Evolutionary conservation across 2,113 vertebrate genomes (phyloP).

Genomic region (Clinocottus analis): DNA sequence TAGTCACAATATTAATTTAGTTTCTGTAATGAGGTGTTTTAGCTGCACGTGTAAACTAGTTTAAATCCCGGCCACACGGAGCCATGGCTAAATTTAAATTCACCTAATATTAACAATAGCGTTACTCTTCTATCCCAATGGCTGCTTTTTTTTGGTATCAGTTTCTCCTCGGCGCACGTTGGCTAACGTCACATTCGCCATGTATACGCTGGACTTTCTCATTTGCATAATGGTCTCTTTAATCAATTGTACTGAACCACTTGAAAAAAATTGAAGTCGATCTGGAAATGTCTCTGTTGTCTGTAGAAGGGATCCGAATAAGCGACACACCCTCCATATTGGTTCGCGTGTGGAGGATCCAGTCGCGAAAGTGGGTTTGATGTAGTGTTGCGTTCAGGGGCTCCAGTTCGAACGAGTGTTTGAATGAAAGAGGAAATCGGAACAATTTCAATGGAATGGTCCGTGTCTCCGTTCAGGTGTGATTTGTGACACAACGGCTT

Average conservation of each 20-base stretch:
- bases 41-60: not conserved
- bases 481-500: too few relatives aligned
- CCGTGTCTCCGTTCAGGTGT: not conserved
- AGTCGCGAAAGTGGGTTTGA: not conserved
- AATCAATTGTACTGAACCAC: not conserved
- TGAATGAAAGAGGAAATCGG: not conserved
- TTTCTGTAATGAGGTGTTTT: not conserved
- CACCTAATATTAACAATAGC: not conserved
- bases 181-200: not conserved
- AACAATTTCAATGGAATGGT: not conserved
- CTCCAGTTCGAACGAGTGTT: not conserved
- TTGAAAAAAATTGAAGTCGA: not conserved
- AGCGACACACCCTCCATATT: not conserved
- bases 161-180: not conserved
- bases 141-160: not conserved
- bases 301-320: too few relatives aligned
- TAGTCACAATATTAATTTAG: constrained; percentile 10
- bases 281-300: not conserved
- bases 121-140: not conserved
- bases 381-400: constrained; percentile 33
- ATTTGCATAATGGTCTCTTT: not conserved
- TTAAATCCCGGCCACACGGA: not conserved
- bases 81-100: constrained; percentile 32
- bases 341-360: not conserved
- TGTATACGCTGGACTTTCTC: not conserved